Conservation (phyloP, 2,113 vertebrate genomes). For the Corynorhinus townsendii region DNA sequence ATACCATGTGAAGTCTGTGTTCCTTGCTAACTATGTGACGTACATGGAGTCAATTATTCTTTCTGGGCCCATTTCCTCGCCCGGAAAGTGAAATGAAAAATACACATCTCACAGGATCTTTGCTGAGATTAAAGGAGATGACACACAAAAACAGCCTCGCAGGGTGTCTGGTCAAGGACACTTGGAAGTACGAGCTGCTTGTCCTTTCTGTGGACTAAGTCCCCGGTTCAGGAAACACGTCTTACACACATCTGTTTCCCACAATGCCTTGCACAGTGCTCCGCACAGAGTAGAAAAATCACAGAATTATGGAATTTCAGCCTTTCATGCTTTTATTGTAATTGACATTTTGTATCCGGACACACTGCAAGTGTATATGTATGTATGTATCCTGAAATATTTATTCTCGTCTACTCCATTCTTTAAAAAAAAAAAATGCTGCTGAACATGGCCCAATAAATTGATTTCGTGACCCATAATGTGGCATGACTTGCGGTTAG, state of each 20-base stretch:
- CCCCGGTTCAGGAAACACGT: background rate
- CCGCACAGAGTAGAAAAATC: background rate
- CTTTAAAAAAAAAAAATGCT: background rate
- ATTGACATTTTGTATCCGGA: background rate
- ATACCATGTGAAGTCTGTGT: background rate
- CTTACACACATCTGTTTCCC: background rate
- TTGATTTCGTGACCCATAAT: background rate
- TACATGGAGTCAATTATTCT: background rate
- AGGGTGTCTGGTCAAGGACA: background rate
- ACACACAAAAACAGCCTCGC: background rate
- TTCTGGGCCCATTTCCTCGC: background rate
- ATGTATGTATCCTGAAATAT: background rate
- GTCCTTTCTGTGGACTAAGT: background rate
- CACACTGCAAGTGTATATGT: background rate
- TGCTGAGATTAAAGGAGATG: background rate
- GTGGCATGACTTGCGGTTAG: background rate
- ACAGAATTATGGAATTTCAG: background rate
- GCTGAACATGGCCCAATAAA: background rate
- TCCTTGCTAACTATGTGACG: background rate
- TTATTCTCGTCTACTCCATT: background rate
- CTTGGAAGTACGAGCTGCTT: background rate
- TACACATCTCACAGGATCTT: background rate
- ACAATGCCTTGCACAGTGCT: background rate
- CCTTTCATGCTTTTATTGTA: background rate
- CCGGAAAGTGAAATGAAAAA: background rate